phyloP scores from a whole-genome alignment of 2,113 vertebrate species.

The Polyodon spathula region DNA sequence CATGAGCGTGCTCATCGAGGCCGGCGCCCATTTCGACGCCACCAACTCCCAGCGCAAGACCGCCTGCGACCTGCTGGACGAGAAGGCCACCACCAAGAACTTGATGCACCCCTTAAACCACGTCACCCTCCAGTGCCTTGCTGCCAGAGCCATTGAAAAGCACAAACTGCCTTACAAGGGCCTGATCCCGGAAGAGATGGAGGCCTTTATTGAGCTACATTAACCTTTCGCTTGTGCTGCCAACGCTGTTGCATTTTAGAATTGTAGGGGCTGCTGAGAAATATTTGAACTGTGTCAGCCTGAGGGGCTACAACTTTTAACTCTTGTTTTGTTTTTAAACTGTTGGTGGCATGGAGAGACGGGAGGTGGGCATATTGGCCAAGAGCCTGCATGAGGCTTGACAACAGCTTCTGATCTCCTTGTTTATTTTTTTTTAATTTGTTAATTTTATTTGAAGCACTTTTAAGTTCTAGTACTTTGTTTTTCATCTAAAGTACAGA shows the following conservation, averaged over 20 bases:
- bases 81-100: constrained; percentile 70
- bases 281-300: neutral
- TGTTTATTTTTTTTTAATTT: neutral
- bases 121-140: constrained; percentile 89
- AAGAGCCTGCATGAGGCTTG: constrained; percentile 11
- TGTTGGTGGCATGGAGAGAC: neutral
- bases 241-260: neutral
- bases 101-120: constrained; percentile 80
- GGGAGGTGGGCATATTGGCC: constrained; percentile 3
- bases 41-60: constrained; percentile 84
- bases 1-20: constrained; percentile 75
- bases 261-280: neutral
- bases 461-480: constrained; percentile 15
- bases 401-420: neutral
- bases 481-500: constrained; percentile 11
- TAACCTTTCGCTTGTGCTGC: constrained; percentile 36
- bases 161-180: constrained; percentile 90
- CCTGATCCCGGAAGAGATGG: constrained; percentile 84
- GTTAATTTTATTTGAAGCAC: constrained; percentile 18
- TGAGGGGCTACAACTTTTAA: constrained; percentile 4
- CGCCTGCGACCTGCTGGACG: constrained; percentile 78
- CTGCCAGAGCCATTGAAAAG: constrained; percentile 78
- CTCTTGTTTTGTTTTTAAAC: constrained; percentile 5
- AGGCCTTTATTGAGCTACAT: constrained; percentile 90
- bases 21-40: constrained; percentile 81